These are phyloP conservation scores for Subacronicta megacephala DNA, from an alignment of 2,888 invertebrate genomes.

Conservation along the genomic window DNA sequence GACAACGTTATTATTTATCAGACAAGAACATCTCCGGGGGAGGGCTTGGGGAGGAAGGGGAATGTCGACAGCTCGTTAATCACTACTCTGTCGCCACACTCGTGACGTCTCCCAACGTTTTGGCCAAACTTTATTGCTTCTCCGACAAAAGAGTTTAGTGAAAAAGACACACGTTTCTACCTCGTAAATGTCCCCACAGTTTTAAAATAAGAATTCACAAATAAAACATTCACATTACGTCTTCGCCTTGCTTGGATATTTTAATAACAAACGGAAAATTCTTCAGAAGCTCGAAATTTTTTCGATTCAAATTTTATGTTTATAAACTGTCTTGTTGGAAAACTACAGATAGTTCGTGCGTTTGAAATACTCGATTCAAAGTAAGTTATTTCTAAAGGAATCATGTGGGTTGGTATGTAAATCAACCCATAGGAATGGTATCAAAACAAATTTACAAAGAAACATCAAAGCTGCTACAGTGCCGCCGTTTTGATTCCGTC, in stretches of 20 bases:
- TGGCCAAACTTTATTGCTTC: conserved; percentile 75
- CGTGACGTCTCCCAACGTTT: conserved; percentile 71
- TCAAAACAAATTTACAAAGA: conserved; percentile 76
- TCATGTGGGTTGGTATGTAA: conserved; percentile 60
- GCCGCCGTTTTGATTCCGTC: conserved; percentile 79
- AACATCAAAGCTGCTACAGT: conserved; percentile 80
- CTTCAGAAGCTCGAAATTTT: conserved; percentile 41
- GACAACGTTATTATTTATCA: conserved; percentile 47
- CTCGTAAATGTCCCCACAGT: conserved; percentile 72
- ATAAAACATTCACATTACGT: conserved; percentile 59
- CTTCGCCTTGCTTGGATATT: conserved; percentile 42
- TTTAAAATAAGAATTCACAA: conserved; percentile 73
- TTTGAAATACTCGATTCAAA: conserved; percentile 56
- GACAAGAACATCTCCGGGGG: conserved; percentile 34
- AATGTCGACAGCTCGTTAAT: conserved; percentile 79
- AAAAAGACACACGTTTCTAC: conserved; percentile 68
- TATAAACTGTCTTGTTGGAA: conserved; percentile 42
- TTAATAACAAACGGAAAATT: conserved; percentile 46
- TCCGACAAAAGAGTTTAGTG: conserved; percentile 71
- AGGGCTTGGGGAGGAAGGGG: conserved; percentile 49
- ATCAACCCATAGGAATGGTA: conserved; percentile 64
- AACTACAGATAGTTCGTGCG: conserved; percentile 43
- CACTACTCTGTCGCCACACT: conserved; percentile 77
- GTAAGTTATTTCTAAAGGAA: conserved; percentile 53
- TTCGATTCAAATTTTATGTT: conserved; percentile 42